Percentiles rank a stretch among this genome's conserved stretches.
Evolutionary conservation across 1,140 invertebrate genomes (phyloP).

Genomic region (Listronotus bonariensis): DNA sequence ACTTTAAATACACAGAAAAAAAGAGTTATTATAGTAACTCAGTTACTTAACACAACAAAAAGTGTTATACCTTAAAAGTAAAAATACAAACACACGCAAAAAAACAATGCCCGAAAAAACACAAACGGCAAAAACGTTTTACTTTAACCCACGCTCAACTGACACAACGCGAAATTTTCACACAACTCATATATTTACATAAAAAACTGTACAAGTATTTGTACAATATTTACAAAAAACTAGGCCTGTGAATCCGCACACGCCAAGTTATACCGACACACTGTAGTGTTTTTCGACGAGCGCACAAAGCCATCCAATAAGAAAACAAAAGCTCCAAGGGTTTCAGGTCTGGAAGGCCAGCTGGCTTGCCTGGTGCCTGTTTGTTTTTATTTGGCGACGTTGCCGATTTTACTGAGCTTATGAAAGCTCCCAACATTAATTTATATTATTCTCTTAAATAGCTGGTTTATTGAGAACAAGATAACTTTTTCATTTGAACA

Average conservation of each 20-base stretch:
- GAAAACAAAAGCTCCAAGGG: slow-evolving; percentile 33
- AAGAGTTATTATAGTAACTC: no score
- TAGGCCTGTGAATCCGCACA: not conserved
- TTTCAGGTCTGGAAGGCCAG: slow-evolving; percentile 35
- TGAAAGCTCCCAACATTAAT: no score
- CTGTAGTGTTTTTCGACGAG: not conserved
- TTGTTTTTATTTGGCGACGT: slow-evolving; percentile 7
- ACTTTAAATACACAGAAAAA: no score
- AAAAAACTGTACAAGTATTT: slow-evolving; percentile 10
- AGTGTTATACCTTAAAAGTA: no score
- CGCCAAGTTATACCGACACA: slow-evolving; percentile 1
- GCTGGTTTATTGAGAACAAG: no score
- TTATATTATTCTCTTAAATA: no score
- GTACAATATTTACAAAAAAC: slow-evolving; percentile 29
- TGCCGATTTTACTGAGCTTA: slow-evolving; percentile 9
- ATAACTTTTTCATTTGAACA: no score
- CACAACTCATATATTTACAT: slow-evolving; percentile 9
- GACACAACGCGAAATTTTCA: not conserved
- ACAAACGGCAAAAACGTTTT: not conserved
- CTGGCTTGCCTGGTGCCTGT: slow-evolving; percentile 16
- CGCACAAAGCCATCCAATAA: slow-evolving; percentile 1
- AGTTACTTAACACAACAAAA: no score
- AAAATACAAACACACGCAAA: no score
- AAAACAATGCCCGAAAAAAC: not conserved
- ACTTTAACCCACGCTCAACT: not conserved